Conservation (phyloP, 2,797 vertebrate species). For the Clarias pachynema region DNA sequence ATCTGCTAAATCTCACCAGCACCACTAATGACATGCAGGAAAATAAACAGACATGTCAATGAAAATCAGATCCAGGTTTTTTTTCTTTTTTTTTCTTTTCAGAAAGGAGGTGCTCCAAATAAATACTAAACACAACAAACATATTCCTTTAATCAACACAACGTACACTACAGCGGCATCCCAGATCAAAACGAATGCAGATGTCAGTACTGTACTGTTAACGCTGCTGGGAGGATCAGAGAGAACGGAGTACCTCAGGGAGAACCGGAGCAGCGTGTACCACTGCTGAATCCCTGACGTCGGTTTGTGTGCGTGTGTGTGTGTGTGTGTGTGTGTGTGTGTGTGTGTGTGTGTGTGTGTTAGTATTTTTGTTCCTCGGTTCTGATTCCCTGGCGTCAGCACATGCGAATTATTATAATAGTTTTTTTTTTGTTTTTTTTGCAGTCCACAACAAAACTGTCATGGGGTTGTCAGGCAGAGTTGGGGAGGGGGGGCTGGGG, state of each 20-base stretch:
- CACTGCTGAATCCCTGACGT: conserved; percentile 38
- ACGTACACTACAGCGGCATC: not conserved
- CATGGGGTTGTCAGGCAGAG: conserved; percentile 8
- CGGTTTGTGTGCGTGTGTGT: not conserved
- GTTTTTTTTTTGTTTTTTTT: not conserved
- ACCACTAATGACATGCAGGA: not conserved
- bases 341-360: not conserved
- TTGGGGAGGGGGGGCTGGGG: not conserved
- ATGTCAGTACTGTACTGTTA: not conserved
- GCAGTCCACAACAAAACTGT: conserved; percentile 12
- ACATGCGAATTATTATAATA: conserved; percentile 7
- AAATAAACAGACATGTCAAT: not conserved
- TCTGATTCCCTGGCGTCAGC: conserved; percentile 42
- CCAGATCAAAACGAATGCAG: not conserved
- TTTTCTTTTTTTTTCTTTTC: not conserved
- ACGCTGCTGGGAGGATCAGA: conserved; percentile 27
- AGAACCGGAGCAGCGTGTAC: conserved; percentile 7
- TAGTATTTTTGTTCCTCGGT: conserved; percentile 26
- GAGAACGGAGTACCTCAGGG: conserved; percentile 27
- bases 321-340: not conserved
- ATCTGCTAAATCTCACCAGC: not conserved
- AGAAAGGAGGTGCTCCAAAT: not conserved
- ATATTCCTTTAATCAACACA: conserved; percentile 10
- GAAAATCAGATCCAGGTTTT: not conserved
- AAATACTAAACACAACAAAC: not conserved